These are phyloP conservation scores for Pandemis heparana DNA, from an alignment of 2,888 invertebrate genomes.

Conservation along the genomic window DNA sequence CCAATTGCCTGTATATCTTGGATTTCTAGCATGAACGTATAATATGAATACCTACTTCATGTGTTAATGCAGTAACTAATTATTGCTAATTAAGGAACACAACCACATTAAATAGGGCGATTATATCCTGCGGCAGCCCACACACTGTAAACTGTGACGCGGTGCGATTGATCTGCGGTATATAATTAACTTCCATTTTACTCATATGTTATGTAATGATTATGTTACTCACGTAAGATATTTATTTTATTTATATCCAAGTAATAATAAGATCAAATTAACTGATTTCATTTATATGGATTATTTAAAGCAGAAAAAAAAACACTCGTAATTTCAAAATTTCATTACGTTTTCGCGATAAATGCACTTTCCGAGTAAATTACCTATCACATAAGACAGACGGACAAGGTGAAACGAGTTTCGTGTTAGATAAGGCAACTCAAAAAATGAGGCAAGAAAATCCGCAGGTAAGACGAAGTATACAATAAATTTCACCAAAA, in stretches of 20 bases:
- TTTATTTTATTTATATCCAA: background rate
- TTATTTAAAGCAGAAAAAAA: no score
- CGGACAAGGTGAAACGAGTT: no score
- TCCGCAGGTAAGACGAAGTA: background rate
- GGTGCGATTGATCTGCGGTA: constrained; percentile 26
- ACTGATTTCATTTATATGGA: background rate
- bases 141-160: constrained; percentile 28
- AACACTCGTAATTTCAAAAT: no score
- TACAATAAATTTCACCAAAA: background rate
- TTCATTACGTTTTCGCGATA: no score
- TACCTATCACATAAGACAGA: no score
- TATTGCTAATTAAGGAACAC: constrained; percentile 30
- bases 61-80: constrained; percentile 18
- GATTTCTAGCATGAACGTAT: background rate
- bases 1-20: background rate
- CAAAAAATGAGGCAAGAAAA: background rate
- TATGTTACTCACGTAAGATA: background rate
- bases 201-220: no score
- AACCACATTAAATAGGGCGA: constrained; percentile 39
- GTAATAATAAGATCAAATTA: background rate
- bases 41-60: background rate
- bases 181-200: constrained; percentile 21
- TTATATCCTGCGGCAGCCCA: constrained; percentile 25
- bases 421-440: no score
- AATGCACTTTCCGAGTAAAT: no score